Evolutionary conservation across 2,888 invertebrate genomes (phyloP), one percentile per base, ranked within the genome.

Genomic region (Drosophila birchii): DNA sequence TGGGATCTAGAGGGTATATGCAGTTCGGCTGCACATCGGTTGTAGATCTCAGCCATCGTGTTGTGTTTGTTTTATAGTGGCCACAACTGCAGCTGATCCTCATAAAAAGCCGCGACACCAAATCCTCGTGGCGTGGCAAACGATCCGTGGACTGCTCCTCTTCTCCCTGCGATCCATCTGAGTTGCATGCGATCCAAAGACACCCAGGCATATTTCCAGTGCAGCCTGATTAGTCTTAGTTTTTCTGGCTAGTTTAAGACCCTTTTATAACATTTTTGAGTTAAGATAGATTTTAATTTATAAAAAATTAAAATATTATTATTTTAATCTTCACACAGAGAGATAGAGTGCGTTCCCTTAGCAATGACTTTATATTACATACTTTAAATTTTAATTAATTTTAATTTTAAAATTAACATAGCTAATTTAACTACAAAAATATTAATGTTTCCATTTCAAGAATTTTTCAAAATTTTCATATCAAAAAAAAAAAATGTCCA

Each of bases 51-150:
- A 58, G 9, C 43, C 73, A 66, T 75, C 66, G 54, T 64, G 58
- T 66, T 64, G 49, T 75, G 75, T 73, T 73, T 73, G 66, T 66
- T 84, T 88, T 88, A 86, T 88, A 78, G 45, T 86, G 81, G 86
- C 78, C 74, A 70, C 80, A 86, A 80, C 80, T 88, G 85, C 88
- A 88, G 86, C 87, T 86, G 86, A 86, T 86, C 88, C 87, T 88
- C 86, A 86, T 86, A 86, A 86, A 86, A 86, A 86, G 88, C 80
- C 77, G 81, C 81, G 86, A 88, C 83, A 87, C 87, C 87, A 87
- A 84, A 83, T 83, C 83, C 82, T 80, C 62, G 86, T 83, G 83
- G 82, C 87, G 78, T 78, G 76, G 83, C 82, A 83, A 83, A 83
- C 83, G 83, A 83, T 85, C 83, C 83, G 78, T 87, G 76, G 87